These are phyloP conservation scores for Phalloptychus januarius DNA, from an alignment of 2,797 vertebrate genomes.

Conservation along the genomic window DNA sequence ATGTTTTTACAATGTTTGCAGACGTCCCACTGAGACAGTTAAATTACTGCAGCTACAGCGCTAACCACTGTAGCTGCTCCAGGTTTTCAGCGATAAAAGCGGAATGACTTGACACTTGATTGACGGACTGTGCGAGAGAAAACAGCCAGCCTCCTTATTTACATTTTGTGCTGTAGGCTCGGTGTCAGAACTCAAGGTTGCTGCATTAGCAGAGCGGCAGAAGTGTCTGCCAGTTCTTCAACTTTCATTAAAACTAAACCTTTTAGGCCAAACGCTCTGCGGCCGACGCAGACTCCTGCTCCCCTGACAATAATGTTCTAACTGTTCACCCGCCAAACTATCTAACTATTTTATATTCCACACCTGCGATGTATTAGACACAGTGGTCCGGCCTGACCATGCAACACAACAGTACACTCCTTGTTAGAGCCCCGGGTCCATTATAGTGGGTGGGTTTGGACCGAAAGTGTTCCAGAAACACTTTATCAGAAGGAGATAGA, in stretches of 20 bases:
- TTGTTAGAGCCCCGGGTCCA: conserved; percentile 67
- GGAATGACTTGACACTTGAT: conserved; percentile 53
- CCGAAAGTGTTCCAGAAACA: conserved; percentile 68
- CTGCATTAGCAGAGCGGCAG: conserved; percentile 70
- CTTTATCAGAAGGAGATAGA: conserved; percentile 78
- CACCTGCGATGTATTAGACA: conserved; percentile 79
- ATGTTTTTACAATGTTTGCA: conserved; percentile 18
- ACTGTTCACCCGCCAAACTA: conserved; percentile 75
- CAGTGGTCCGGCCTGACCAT: conserved; percentile 59
- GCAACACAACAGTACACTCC: conserved; percentile 74
- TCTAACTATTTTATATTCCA: conserved; percentile 80
- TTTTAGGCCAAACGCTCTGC: conserved; percentile 63
- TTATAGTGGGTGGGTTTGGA: conserved; percentile 65
- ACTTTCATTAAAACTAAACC: conserved; percentile 75
- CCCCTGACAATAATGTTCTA: conserved; percentile 74
- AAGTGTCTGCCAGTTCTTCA: conserved; percentile 71
- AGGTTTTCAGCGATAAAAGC: conserved; percentile 44
- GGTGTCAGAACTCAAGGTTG: conserved; percentile 63
- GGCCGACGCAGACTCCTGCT: conserved; percentile 58
- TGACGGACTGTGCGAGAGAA: conserved; percentile 57
- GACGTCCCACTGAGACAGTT: conserved; percentile 34
- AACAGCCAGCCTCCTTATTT: conserved; percentile 58
- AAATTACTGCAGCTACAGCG: conserved; percentile 46
- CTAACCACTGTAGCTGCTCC: conserved; percentile 32
- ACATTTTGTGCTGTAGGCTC: conserved; percentile 63